Base-by-base conservation (phyloP, 2,797 vertebrate species). In the Rhinogobio ventralis region DNA sequence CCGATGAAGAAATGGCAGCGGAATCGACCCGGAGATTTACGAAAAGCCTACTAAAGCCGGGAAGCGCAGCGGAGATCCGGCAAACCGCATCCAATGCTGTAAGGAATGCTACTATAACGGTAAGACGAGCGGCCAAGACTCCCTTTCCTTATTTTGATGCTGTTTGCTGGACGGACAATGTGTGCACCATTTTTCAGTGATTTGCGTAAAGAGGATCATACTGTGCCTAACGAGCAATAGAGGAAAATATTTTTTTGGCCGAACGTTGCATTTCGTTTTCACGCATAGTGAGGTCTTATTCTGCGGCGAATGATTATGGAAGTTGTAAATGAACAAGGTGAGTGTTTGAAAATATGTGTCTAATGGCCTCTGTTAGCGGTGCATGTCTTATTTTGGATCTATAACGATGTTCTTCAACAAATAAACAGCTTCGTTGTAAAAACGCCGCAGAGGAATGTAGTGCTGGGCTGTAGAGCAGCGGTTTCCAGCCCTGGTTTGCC, bases 11-110 rank as follows among this genome's bases (percentile, higher is more conserved):
- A 87, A 97, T 96, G 96, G 96, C 96, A 90, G 94, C 96, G 45
- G 97, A 97, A 88, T 94, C 96, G 78, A 95, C 94, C 88, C 96
- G 97, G 95, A 97, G 96, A 95, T 99, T 98, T 94, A 97, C 97
- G 79, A 97, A 96, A 85, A 97, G 96, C 96, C 96, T 98, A 77
- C 95, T 97, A 91, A 95, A 98, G 87, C 97, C 97, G n/a, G 96
- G 97, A 78, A 95, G 92, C 92, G 96, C 97, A 64, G 96, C 96
- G 42, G 97, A 97, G 95, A 96, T 96, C 45, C 93, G 97, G 77
- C 96, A 96, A 91, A 97, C 95, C 79, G 96, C 96, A 36, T 96
- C 95, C 86, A 94, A 93, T 86, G 95, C 96, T 1, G 94, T 96
- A 85, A 87, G 94, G 86, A 92, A 91, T 64, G 92, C 92, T 73